Conservation (phyloP, 2,888 invertebrate species). For the Synanthedon formicaeformis region DNA sequence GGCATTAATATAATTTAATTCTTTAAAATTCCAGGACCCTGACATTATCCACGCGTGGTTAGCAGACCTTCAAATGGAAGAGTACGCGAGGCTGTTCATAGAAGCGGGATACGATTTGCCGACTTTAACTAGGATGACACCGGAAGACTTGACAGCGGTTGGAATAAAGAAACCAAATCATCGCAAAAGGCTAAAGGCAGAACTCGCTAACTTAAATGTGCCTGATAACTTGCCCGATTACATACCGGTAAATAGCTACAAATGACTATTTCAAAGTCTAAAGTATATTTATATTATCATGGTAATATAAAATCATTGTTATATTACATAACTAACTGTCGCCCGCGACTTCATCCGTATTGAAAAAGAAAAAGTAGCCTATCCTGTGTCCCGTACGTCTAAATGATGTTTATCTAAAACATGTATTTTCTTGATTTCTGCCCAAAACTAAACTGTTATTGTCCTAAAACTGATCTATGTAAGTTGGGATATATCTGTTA, state of each 20-base stretch:
- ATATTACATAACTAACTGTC: too few relatives aligned
- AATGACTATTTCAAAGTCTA: too few relatives aligned
- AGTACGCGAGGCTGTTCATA: conserved; percentile 93
- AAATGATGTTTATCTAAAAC: too few relatives aligned
- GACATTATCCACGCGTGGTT: conserved; percentile 97
- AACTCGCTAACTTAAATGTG: conserved; percentile 93
- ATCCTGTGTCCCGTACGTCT: too few relatives aligned
- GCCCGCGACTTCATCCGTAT: too few relatives aligned
- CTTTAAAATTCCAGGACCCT: conserved; percentile 75
- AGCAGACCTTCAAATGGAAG: conserved; percentile 92
- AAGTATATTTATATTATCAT: too few relatives aligned
- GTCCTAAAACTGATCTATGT: too few relatives aligned
- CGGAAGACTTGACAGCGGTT: conserved; percentile 90
- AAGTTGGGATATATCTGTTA: too few relatives aligned
- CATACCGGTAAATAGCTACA: conserved; percentile 78
- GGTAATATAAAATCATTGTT: too few relatives aligned
- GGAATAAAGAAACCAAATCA: conserved; percentile 98
- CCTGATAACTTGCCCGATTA: conserved; percentile 96
- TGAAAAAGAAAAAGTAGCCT: too few relatives aligned
- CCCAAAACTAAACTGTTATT: too few relatives aligned
- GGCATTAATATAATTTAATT: not conserved
- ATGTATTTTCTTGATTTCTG: too few relatives aligned
- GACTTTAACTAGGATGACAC: conserved; percentile 98
- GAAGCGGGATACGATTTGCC: conserved; percentile 97
- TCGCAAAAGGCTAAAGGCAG: conserved; percentile 94